Percentiles rank a stretch among this genome's conserved stretches.
These are phyloP conservation scores for Spea multiplicata DNA, from an alignment of 2,113 vertebrate genomes.

Conservation along the genomic window DNA sequence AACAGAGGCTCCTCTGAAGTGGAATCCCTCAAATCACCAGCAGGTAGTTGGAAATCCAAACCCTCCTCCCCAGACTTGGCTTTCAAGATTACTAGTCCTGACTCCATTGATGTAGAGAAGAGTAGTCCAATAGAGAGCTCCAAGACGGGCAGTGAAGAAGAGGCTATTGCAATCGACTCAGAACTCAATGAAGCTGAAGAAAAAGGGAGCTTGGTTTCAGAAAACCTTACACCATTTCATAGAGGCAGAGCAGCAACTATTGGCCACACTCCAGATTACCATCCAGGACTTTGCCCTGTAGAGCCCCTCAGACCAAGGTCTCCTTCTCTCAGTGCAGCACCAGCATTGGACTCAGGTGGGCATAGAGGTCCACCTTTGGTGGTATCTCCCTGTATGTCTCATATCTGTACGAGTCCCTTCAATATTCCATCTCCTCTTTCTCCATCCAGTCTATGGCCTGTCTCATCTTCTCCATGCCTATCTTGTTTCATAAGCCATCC, in stretches of 20 bases:
- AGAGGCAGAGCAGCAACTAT: conserved; percentile 58
- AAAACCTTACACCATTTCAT: conserved; percentile 50
- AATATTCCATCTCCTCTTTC: conserved; percentile 70
- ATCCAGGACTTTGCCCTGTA: conserved; percentile 59
- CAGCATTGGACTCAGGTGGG: conserved; percentile 81
- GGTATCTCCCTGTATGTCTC: conserved; percentile 60
- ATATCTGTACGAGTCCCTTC: conserved; percentile 64
- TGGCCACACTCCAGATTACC: conserved; percentile 54
- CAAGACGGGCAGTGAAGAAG: conserved; percentile 58
- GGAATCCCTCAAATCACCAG: conserved; percentile 56
- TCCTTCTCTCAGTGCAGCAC: conserved; percentile 56
- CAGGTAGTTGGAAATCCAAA: conserved; percentile 58
- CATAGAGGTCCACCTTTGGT: conserved; percentile 60
- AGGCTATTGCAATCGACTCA: conserved; percentile 49
- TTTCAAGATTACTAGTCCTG: conserved; percentile 57
- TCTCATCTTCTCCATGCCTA: conserved; percentile 70
- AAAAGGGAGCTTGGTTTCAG: conserved; percentile 51
- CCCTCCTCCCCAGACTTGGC: conserved; percentile 55
- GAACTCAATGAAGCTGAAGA: conserved; percentile 58
- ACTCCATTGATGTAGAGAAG: conserved; percentile 47
- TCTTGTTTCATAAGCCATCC: conserved; percentile 71
- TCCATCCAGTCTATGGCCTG: conserved; percentile 66
- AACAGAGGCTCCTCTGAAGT: conserved; percentile 60
- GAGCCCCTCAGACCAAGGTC: conserved; percentile 62
- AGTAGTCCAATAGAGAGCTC: conserved; percentile 48